A percentile compares a stretch with the other conserved stretches of the same genome.
Conservation (phyloP, 2,888 invertebrate genomes). For the Tridacna crocea region DNA sequence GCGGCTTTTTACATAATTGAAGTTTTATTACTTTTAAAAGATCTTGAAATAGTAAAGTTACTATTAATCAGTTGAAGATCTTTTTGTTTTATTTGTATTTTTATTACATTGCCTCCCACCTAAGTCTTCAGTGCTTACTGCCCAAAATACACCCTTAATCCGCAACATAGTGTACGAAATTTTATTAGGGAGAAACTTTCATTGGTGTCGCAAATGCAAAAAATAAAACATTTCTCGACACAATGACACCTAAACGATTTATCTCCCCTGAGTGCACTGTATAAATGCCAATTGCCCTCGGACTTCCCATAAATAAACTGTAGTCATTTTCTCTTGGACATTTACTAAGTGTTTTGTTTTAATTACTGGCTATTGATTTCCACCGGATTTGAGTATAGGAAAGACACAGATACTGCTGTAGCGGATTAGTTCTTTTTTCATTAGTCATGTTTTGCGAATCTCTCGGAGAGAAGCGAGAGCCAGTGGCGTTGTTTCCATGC, state of each 20-base stretch:
- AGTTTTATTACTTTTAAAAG: too few species aligned
- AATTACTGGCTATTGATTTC: slow-evolving; percentile 55
- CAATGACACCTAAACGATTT: neutral
- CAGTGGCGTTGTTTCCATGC: slow-evolving; percentile 24
- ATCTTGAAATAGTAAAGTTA: too few species aligned
- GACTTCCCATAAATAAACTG: slow-evolving; percentile 7
- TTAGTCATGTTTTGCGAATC: slow-evolving; percentile 31
- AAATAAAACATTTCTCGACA: too few species aligned
- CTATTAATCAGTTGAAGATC: too few species aligned
- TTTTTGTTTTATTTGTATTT: too few species aligned
- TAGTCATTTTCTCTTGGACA: slow-evolving; percentile 17
- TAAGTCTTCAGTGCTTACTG: too few species aligned
- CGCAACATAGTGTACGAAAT: too few species aligned
- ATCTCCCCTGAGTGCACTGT: slow-evolving; percentile 6
- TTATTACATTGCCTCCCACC: too few species aligned
- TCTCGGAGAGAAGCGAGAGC: slow-evolving; percentile 8
- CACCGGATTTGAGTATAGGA: slow-evolving; percentile 18
- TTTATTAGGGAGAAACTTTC: too few species aligned
- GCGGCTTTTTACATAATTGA: too few species aligned
- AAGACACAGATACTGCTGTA: slow-evolving; percentile 5
- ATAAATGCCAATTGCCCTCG: neutral
- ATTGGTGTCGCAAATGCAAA: too few species aligned
- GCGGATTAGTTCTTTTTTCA: slow-evolving; percentile 34
- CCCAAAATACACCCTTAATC: too few species aligned
- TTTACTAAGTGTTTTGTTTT: slow-evolving; percentile 39